These are phyloP conservation scores for Hypocryptadius cinnamomeus DNA, from an alignment of 2,113 vertebrate genomes.

Conservation along the genomic window DNA sequence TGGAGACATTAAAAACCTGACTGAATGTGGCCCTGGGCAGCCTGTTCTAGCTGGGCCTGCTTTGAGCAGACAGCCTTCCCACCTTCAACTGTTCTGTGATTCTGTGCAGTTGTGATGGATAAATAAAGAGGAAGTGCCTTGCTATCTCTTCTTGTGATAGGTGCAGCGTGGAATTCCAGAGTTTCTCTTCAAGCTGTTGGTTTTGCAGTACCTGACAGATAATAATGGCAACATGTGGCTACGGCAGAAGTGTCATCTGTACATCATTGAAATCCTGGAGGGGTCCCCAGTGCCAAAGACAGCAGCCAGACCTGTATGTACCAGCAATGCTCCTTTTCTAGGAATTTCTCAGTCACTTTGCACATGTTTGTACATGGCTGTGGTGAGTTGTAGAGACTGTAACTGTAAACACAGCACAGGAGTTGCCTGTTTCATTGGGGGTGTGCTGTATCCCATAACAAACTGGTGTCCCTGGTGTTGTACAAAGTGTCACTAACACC, in stretches of 20 bases:
- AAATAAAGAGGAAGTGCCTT: background rate
- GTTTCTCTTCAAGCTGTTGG: constrained; percentile 90
- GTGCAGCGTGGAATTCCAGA: constrained; percentile 82
- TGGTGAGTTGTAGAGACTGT: background rate
- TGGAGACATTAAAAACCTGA: background rate
- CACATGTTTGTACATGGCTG: accelerated
- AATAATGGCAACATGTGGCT: constrained; percentile 86
- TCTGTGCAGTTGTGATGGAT: background rate
- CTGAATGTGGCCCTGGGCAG: background rate
- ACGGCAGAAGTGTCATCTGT: constrained; percentile 79
- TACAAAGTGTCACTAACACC: background rate
- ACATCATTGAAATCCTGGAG: constrained; percentile 85
- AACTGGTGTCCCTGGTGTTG: background rate
- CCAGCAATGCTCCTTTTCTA: background rate
- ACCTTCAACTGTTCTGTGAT: background rate
- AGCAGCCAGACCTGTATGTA: constrained; percentile 61
- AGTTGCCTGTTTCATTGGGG: background rate
- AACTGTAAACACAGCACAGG: background rate
- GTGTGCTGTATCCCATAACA: background rate
- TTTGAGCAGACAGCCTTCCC: background rate
- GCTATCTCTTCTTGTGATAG: constrained; percentile 51
- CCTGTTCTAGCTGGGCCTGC: background rate
- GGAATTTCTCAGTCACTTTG: background rate
- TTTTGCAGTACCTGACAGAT: constrained; percentile 84
- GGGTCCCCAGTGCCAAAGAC: constrained; percentile 21